Conservation (phyloP, 2,113 vertebrate species). For the Oriolus oriolus region DNA sequence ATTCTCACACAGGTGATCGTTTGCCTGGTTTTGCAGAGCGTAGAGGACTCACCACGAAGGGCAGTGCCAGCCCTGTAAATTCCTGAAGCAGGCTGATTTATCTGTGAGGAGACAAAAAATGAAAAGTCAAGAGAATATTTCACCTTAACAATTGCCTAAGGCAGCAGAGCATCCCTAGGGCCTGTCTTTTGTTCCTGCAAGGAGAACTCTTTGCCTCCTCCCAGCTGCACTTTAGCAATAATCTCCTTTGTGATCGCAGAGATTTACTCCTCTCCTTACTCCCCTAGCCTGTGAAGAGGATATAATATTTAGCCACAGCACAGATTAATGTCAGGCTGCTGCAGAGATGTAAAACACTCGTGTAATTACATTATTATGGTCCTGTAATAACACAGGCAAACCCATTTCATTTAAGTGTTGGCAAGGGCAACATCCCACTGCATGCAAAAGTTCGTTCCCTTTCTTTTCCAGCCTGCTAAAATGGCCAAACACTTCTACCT, state of each 20-base stretch:
- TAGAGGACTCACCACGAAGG: not conserved
- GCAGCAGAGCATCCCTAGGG: not conserved
- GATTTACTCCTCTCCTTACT: not conserved
- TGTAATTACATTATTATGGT: slow-evolving; percentile 48
- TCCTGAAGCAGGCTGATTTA: not conserved
- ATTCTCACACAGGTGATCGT: not conserved
- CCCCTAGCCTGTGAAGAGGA: not conserved
- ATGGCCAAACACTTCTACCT: slow-evolving; percentile 27
- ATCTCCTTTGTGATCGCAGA: not conserved
- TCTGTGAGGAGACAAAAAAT: not conserved
- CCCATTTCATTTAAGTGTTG: slow-evolving; percentile 20
- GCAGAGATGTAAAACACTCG: slow-evolving; percentile 23
- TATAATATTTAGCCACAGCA: not conserved
- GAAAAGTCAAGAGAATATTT: not conserved
- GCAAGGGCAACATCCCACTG: slow-evolving; percentile 25
- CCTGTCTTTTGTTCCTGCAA: not conserved
- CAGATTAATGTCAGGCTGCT: slow-evolving; percentile 14
- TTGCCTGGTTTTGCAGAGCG: not conserved
- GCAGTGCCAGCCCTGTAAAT: not conserved
- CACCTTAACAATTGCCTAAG: not conserved
- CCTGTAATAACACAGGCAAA: slow-evolving; percentile 50
- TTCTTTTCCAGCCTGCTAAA: slow-evolving; percentile 42
- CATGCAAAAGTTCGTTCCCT: slow-evolving; percentile 13
- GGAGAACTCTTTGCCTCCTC: not conserved
- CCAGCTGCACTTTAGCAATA: not conserved